phyloP scores from a whole-genome alignment of 1,140 invertebrate genomes.

The Sipha flava region DNA sequence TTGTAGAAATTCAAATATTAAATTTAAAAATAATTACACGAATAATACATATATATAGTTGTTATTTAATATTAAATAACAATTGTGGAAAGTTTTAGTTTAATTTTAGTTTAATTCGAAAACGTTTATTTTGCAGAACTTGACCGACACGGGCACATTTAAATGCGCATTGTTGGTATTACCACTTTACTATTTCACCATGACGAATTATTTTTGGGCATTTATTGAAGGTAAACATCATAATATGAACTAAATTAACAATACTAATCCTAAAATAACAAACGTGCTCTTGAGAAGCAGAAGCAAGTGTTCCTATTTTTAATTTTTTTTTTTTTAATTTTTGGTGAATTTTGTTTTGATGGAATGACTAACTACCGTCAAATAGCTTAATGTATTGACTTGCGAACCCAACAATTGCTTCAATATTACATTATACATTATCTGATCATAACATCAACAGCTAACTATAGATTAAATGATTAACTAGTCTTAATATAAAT shows the following conservation, averaged over 20 bases:
- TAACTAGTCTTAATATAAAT: too few species aligned
- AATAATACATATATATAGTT: too few species aligned
- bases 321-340: background rate
- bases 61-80: too few species aligned
- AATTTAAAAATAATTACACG: too few species aligned
- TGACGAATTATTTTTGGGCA: constrained; percentile 31
- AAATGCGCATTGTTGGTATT: constrained; percentile 1
- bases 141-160: background rate
- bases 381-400: too few species aligned
- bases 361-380: too few species aligned
- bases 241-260: background rate
- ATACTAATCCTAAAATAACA: background rate
- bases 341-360: background rate
- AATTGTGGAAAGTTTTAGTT: too few species aligned
- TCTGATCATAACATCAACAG: too few species aligned
- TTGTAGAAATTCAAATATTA: too few species aligned
- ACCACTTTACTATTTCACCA: constrained; percentile 17
- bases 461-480: too few species aligned
- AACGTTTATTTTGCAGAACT: constrained; percentile 10
- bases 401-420: too few species aligned
- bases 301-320: background rate
- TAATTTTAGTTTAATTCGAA: background rate
- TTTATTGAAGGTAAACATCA: constrained; percentile 21
- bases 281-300: background rate
- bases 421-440: too few species aligned